A percentile compares a stretch with the other conserved stretches of the same genome.
These are phyloP conservation scores for Spialia ferax DNA, from an alignment of 2,888 invertebrate genomes.

Conservation along the genomic window DNA sequence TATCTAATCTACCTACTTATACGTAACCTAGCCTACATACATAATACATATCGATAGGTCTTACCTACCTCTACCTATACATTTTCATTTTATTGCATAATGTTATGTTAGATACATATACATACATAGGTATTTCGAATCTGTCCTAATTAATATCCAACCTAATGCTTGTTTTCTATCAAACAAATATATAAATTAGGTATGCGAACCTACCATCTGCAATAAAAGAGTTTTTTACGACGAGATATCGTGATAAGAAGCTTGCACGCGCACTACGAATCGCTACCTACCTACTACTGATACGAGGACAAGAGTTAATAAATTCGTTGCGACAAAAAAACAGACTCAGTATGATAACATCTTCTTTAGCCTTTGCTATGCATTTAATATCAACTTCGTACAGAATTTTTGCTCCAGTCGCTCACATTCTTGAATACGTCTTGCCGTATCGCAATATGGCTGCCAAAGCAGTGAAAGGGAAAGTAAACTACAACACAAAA, in stretches of 20 bases:
- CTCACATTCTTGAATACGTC: conserved; percentile 61
- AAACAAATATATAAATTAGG: background rate
- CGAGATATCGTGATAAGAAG: background rate
- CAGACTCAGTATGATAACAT: conserved; percentile 50
- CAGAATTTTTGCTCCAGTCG: conserved; percentile 55
- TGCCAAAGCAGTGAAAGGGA: conserved; percentile 56
- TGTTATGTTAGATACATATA: too few relatives aligned
- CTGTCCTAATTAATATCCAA: too few relatives aligned
- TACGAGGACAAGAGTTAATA: background rate
- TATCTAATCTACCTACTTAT: too few relatives aligned
- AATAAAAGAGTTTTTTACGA: background rate
- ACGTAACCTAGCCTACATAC: too few relatives aligned
- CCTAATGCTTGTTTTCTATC: background rate
- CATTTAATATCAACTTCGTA: conserved; percentile 52
- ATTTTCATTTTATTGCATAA: too few relatives aligned
- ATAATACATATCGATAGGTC: too few relatives aligned
- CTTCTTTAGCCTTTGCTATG: conserved; percentile 53
- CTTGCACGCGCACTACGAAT: background rate
- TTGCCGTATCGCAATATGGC: conserved; percentile 65
- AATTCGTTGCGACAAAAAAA: background rate
- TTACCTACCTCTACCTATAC: too few relatives aligned
- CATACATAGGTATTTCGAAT: too few relatives aligned
- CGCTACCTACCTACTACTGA: conserved; percentile 5
- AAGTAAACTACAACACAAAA: conserved; percentile 69
- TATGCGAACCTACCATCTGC: background rate